Evolutionary conservation across 2,113 vertebrate species (phyloP).

Genomic region (Caloenas nicobarica): DNA sequence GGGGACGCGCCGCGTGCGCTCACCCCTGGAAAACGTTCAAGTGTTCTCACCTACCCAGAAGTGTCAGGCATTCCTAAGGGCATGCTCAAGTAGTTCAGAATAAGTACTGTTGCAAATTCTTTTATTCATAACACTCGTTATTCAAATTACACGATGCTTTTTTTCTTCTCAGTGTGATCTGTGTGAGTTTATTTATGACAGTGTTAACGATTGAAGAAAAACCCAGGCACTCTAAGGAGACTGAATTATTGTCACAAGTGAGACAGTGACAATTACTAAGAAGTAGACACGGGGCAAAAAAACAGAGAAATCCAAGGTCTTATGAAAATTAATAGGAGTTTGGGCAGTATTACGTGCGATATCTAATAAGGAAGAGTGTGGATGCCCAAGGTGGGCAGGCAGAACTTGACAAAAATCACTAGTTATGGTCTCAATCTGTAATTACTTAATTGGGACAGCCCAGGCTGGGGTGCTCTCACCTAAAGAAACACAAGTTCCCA

Average conservation of each 20-base stretch:
- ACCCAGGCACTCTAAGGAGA: accelerated
- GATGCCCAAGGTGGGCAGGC: background rate
- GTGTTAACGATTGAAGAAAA: background rate
- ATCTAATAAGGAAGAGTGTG: background rate
- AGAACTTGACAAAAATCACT: background rate
- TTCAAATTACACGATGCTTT: accelerated
- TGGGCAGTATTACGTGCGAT: background rate
- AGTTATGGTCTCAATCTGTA: background rate
- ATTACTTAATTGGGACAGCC: background rate
- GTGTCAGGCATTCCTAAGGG: background rate
- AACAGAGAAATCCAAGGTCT: accelerated
- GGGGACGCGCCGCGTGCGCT: accelerated
- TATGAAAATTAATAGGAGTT: background rate
- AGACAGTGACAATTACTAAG: background rate
- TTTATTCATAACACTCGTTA: background rate
- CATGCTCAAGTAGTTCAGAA: accelerated
- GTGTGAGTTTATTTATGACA: too few relatives aligned
- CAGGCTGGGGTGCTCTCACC: background rate
- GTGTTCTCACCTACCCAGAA: background rate
- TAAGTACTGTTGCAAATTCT: too few relatives aligned
- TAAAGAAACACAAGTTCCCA: background rate
- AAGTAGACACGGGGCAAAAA: background rate
- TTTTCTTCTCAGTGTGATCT: background rate
- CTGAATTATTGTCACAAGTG: accelerated
- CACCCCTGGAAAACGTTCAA: background rate